Evolutionary conservation across 2,888 invertebrate genomes (phyloP), one percentile per base, ranked within the genome.

Genomic region (Macaria liturata): DNA sequence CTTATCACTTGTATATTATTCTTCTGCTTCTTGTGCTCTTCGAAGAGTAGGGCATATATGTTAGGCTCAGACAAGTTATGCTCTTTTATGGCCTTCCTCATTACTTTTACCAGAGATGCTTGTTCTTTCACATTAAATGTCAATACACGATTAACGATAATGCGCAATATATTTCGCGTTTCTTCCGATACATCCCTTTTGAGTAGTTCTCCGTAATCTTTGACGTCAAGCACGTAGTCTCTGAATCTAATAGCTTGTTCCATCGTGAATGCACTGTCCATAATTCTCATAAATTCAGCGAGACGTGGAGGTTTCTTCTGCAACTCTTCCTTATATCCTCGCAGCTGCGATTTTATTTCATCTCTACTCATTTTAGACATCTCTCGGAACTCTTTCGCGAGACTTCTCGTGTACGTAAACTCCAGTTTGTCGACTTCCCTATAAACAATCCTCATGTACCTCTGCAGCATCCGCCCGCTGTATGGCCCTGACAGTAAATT

Each of bases 191-290:
- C 66, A 0, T 39, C 48, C 0, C 58, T 30, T 34, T 70, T 73
- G 31, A 67, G 58, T 9, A 60, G 58, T 9, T 64, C 66, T 0
- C 70, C 74, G 31, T 64, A 75, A 46, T 74, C 67, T 37, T 49
- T 50, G 6, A 81, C 48, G 50, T 71, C 70, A 4, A 65, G 43
- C 37, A 85, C 60, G 49, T 87, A 88, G 58, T 86, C 80, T 0
- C 72, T 67, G 32, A 88, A 86, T 0, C 61, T 30, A 9, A 71
- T 46, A 6, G 69, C 71, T 57, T 88, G 75, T 54, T 64, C 62
- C 30, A 75, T 47, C 30, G 77, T 83, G 46, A 83, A 84, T 7
- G 75, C 61, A 2, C 70, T 62, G 49, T 84, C 76, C 67, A 88
- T 81, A 3, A 74, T 67, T n/a, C 74, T 46, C 9, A 88, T 50